Evolutionary conservation across 2,888 invertebrate species (phyloP), one percentile per base, ranked within the genome.

Genomic region (Melanchra persicariae): DNA sequence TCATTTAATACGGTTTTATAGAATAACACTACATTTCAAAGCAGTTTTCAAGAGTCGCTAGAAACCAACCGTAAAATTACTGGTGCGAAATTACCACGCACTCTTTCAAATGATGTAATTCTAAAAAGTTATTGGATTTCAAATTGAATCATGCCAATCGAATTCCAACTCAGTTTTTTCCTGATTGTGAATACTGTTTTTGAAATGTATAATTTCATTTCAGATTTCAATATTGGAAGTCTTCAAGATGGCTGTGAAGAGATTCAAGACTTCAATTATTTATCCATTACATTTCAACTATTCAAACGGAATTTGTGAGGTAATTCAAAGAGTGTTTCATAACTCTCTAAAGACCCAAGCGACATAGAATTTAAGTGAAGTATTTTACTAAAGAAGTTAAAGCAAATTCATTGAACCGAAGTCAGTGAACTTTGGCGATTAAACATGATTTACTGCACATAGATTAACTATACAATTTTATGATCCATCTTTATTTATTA

Each of bases 91-190:
- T 64, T 61, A 22, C 49, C 24, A 24, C 26, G 40, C 47, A 64
- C 43, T 49, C 49, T 69, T 68, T 69, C 57, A 52, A 73, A 67
- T 80, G 22, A 58, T 34, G 49, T 67, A 59, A 69, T 69, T 64
- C 26, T 51, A 55, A 49, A n/a, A 26, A 63, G 63, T 60, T 77
- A 81, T 60, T 55, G 54, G 62, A 79, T 73, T 73, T 82, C 26
- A 58, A 64, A 72, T 74, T 69, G 66, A 74, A 70, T 64, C 61
- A 30, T 61, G 17, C 10, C 52, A 81, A 61, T 77, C 51, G 43
- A 61, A 66, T 67, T 63, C 37, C 15, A 30, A 64, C 12, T 15
- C 30, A 54, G 24, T 74, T 79, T 79, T 45, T 47, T 58, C 55
- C 10, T 61, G 61, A 74, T 74, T 66, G 49, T 34, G 57, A 66